Percentiles rank a stretch among this genome's conserved stretches.
Conservation (phyloP, 2,113 vertebrate genomes). For the Microcebus jonahi region DNA sequence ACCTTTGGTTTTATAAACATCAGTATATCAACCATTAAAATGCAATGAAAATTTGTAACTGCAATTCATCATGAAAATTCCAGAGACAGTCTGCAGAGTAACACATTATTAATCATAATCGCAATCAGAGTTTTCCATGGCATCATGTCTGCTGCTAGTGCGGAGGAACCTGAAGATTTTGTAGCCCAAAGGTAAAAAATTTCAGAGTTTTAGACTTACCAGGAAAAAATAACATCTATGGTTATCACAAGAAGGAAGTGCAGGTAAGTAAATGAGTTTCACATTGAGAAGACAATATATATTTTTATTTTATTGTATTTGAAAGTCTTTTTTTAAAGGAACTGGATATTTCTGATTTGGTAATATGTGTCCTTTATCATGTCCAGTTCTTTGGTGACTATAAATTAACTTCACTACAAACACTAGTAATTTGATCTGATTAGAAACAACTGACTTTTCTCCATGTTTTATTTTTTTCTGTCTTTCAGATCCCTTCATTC, state of each 20-base stretch:
- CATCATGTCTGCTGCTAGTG: background rate
- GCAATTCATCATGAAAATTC: conserved; percentile 70
- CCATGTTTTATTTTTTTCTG: background rate
- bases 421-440: background rate
- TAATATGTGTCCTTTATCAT: background rate
- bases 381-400: background rate
- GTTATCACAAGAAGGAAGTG: background rate
- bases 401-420: background rate
- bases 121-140: conserved; percentile 2
- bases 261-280: background rate
- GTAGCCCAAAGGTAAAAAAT: background rate
- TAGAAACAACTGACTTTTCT: background rate
- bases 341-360: background rate
- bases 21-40: conserved; percentile 77
- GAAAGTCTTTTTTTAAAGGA: background rate
- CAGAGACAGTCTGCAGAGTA: conserved; percentile 38
- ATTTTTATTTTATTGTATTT: conserved; percentile 1
- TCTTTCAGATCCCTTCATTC: background rate
- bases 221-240: background rate
- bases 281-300: background rate
- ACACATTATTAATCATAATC: conserved; percentile 65
- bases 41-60: conserved; percentile 76
- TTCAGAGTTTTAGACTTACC: background rate
- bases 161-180: background rate
- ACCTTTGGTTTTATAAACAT: conserved; percentile 81